Evolutionary conservation across 1,140 invertebrate species (phyloP), one percentile per base, ranked within the genome.

Genomic region (Dinothrombium tinctorium): DNA sequence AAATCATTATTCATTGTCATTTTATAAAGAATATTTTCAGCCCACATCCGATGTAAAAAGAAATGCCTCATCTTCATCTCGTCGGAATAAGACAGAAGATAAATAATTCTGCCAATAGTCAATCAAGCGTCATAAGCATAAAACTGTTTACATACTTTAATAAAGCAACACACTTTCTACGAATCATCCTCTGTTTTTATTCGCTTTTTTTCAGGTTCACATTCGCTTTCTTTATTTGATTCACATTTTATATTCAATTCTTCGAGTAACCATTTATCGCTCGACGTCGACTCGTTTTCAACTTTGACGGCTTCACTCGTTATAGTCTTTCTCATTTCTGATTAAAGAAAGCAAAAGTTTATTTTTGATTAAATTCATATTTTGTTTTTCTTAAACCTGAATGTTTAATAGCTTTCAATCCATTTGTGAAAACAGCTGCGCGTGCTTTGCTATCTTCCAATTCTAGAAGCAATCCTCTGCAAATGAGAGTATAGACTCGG

Each of bases 401-500:
- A 23, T 45, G 43, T 31, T 38, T 41, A 19, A 45, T 33, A 6
- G 40, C 43, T 8, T 33, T 35, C 8, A 35, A n/a, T 5, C 29
- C 20, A 6, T 45, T 45, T 9, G 14, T 12, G 32, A 23, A 40
- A 14, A 41, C 25, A 20, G 38, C 32, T 11, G 14, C 25, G 37
- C 32, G 28, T 15, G 24, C 8, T 37, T 36, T 23, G 38, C 24
- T 17, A 12, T 41, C 43, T 2, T 17, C 12, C 9, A 45, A 20
- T 7, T 33, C 43, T 26, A 45, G 36, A 14, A 45, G 23, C 22
- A 45, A 22, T 22, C 43, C 43, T 23, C 43, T 45, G 23, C 37
- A 44, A 19, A 41, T 38, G 8, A 38, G 5, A 12, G 7, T 9
- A 21, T 7, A 8, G 14, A 12, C 20, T 22, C 20, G 8, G 19